phyloP scores from a whole-genome alignment of 37 sponge, comb jelly and placozoan genomes.

The Halichondria panicea region DNA sequence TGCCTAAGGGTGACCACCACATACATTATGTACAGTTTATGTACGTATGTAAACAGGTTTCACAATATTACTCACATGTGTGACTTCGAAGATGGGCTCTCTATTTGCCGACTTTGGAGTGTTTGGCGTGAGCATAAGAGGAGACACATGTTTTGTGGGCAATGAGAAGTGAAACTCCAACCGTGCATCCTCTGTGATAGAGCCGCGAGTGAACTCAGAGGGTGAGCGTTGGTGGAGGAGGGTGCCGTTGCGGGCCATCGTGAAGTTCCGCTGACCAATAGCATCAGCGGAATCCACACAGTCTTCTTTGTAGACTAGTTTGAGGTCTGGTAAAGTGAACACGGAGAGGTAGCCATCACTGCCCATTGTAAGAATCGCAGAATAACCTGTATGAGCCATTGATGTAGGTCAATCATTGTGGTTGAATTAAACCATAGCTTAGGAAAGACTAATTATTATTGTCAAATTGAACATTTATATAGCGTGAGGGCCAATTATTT shows the following conservation, averaged over 20 bases:
- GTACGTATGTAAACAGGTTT: not conserved
- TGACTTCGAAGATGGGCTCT: slow-evolving; percentile 9
- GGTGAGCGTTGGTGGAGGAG: slow-evolving; percentile 75
- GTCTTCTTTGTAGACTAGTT: slow-evolving; percentile 60
- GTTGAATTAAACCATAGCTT: not conserved
- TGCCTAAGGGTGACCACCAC: no score
- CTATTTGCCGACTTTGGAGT: slow-evolving; percentile 23
- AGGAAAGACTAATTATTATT: not conserved
- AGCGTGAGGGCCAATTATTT: no score
- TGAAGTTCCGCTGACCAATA: slow-evolving; percentile 74
- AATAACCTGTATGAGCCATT: slow-evolving; percentile 30
- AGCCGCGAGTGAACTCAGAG: slow-evolving; percentile 71
- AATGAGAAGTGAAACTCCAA: slow-evolving; percentile 36
- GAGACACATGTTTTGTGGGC: slow-evolving; percentile 17
- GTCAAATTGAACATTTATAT: not conserved
- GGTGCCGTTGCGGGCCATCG: slow-evolving; percentile 32
- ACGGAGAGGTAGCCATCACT: slow-evolving; percentile 65
- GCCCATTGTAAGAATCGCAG: slow-evolving; percentile 51
- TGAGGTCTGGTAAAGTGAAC: slow-evolving; percentile 70
- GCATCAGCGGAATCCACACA: slow-evolving; percentile 84
- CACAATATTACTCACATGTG: not conserved
- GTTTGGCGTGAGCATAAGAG: slow-evolving; percentile 15
- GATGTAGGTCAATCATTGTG: not conserved
- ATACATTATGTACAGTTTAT: no score
- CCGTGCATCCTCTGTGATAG: slow-evolving; percentile 62